phyloP scores from a whole-genome alignment of 2,113 vertebrate species.

The Barbus barbus region DNA sequence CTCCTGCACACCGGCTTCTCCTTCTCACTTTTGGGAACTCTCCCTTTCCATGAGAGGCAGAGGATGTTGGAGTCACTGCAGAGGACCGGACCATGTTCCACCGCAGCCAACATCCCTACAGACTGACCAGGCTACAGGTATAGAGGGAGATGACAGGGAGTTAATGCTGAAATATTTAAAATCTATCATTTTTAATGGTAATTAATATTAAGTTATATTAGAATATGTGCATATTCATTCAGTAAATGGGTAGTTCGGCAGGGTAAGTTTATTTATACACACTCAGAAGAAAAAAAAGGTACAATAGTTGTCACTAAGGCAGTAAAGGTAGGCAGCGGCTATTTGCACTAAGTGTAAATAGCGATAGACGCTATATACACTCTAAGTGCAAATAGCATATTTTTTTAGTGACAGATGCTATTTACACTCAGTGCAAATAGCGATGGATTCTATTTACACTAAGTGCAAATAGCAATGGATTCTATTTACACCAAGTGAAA shows the following conservation, averaged over 20 bases:
- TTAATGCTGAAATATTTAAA: too few relatives aligned
- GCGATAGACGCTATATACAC: too few relatives aligned
- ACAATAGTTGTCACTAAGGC: too few relatives aligned
- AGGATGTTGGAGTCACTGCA: constrained; percentile 99
- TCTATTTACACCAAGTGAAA: too few relatives aligned
- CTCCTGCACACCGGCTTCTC: constrained; percentile 95
- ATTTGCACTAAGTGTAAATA: too few relatives aligned
- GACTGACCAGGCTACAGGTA: constrained; percentile 72
- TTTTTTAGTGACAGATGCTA: too few relatives aligned
- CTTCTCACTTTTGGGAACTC: constrained; percentile 98
- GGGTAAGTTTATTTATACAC: not conserved
- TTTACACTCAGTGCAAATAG: too few relatives aligned
- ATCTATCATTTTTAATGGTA: not conserved
- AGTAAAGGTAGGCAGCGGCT: too few relatives aligned
- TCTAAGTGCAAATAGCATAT: too few relatives aligned
- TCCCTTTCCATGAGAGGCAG: constrained; percentile 98
- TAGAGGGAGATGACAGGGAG: not conserved
- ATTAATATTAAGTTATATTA: not conserved
- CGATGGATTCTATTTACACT: too few relatives aligned
- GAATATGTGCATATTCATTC: not conserved
- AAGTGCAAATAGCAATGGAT: too few relatives aligned
- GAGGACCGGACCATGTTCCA: constrained; percentile 98
- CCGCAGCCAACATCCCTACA: constrained; percentile 96
- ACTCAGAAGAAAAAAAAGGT: too few relatives aligned
- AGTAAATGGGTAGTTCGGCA: not conserved